phyloP scores from a whole-genome alignment of 2,113 vertebrate genomes.

The Rhagologus leucostigma region DNA sequence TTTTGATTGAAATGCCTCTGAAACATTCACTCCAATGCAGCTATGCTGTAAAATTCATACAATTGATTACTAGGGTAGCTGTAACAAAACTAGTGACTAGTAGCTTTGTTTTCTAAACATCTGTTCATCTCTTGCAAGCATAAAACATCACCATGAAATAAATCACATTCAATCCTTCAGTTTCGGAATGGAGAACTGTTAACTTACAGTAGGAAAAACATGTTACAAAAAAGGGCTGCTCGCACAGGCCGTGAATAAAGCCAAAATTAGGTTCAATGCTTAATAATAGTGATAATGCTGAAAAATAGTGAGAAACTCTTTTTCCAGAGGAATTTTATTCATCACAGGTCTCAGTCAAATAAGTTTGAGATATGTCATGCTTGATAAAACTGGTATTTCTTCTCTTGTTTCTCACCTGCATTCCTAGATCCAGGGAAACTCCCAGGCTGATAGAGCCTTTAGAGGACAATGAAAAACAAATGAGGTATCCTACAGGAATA shows the following conservation, averaged over 20 bases:
- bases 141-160: slow-evolving; percentile 27
- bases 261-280: not conserved
- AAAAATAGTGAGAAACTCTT: not conserved
- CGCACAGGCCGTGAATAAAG: not conserved
- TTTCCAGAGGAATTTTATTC: not conserved
- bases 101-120: slow-evolving; percentile 64
- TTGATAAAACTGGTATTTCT: not conserved
- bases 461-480: not conserved
- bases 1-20: slow-evolving; percentile 73
- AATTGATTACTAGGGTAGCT: slow-evolving; percentile 60
- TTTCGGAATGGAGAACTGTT: not conserved
- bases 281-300: not conserved
- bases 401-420: not conserved
- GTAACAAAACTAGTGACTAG: slow-evolving; percentile 53
- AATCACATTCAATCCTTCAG: not conserved
- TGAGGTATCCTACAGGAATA: not conserved
- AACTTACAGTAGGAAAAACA: not conserved
- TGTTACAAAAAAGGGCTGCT: not conserved
- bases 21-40: slow-evolving; percentile 65
- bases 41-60: slow-evolving; percentile 58
- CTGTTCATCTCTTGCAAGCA: slow-evolving; percentile 42
- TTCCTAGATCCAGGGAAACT: not conserved
- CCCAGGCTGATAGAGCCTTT: not conserved
- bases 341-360: not conserved
- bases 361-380: not conserved